Percentiles rank a stretch among this genome's conserved stretches.
Evolutionary conservation across 1,140 invertebrate genomes (phyloP).

Genomic region (Atta texana): DNA sequence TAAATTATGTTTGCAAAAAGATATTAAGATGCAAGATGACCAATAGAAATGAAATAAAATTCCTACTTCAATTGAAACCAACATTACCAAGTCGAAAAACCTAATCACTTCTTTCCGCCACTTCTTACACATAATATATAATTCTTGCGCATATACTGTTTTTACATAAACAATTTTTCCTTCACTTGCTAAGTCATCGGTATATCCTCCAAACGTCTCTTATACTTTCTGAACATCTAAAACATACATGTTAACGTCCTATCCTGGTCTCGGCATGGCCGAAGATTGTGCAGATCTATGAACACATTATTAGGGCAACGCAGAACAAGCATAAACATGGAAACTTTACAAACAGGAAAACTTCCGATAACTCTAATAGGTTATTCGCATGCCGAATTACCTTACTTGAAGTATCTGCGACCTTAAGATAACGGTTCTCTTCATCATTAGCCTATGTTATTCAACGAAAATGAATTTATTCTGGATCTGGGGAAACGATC

Average conservation of each 20-base stretch:
- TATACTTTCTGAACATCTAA: neutral
- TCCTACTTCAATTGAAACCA: slow-evolving; percentile 4
- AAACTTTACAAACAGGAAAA: slow-evolving; percentile 15
- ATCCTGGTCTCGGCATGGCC: neutral
- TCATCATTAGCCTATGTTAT: neutral
- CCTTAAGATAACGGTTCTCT: slow-evolving; percentile 7
- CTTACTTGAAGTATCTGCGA: slow-evolving; percentile 20
- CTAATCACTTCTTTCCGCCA: neutral
- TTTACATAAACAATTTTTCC: neutral
- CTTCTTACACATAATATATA: neutral
- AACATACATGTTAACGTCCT: slow-evolving; percentile 20
- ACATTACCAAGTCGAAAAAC: slow-evolving; percentile 29
- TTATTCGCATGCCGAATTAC: slow-evolving; percentile 32
- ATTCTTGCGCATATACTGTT: neutral
- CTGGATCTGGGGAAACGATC: slow-evolving; percentile 73
- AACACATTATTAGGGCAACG: slow-evolving; percentile 30
- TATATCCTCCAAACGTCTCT: neutral
- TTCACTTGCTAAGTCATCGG: neutral
- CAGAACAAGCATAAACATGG: neutral
- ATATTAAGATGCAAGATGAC: neutral
- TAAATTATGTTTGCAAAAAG: neutral
- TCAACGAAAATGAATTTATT: slow-evolving; percentile 35
- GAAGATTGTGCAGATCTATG: slow-evolving; percentile 17
- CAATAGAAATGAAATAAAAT: neutral
- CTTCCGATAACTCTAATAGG: neutral